phyloP scores from a whole-genome alignment of 1,140 invertebrate genomes.

The Contarinia nasturtii region DNA sequence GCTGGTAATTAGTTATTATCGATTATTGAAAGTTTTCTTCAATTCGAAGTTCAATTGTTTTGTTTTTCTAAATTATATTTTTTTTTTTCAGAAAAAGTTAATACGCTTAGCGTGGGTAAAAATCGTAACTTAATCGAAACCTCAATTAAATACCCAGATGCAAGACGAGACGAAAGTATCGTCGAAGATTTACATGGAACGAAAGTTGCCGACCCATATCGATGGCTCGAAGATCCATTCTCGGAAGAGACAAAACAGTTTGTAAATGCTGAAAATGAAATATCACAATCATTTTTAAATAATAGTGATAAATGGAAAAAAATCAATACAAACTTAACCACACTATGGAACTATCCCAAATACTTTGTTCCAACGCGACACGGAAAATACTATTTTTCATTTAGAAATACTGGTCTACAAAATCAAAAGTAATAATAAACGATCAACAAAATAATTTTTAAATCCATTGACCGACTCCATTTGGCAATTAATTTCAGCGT shows the following conservation, averaged over 20 bases:
- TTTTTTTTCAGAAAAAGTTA: too few species aligned
- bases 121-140: neutral
- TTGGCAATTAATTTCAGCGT: conserved; percentile 54
- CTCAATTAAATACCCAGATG: conserved; percentile 49
- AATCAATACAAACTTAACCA: conserved; percentile 58
- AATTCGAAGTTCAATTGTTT: too few species aligned
- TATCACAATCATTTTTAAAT: conserved; percentile 68
- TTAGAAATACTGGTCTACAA: conserved; percentile 84
- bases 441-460: neutral
- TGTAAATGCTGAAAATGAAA: conserved; percentile 78
- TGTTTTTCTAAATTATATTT: too few species aligned
- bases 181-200: conserved; percentile 66
- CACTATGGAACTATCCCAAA: conserved; percentile 93
- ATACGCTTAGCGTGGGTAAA: too few species aligned
- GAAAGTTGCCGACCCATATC: conserved; percentile 80
- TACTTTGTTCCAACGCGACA: conserved; percentile 70
- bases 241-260: conserved; percentile 78
- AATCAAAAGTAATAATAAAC: conserved; percentile 60
- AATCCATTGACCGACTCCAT: too few species aligned
- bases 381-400: conserved; percentile 81
- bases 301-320: conserved; percentile 46
- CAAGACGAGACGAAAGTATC: conserved; percentile 53
- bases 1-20: too few species aligned
- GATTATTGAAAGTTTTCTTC: too few species aligned
- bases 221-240: conserved; percentile 94